Conservation (phyloP, 2,888 invertebrate genomes). For the Drosophila algonquin region DNA sequence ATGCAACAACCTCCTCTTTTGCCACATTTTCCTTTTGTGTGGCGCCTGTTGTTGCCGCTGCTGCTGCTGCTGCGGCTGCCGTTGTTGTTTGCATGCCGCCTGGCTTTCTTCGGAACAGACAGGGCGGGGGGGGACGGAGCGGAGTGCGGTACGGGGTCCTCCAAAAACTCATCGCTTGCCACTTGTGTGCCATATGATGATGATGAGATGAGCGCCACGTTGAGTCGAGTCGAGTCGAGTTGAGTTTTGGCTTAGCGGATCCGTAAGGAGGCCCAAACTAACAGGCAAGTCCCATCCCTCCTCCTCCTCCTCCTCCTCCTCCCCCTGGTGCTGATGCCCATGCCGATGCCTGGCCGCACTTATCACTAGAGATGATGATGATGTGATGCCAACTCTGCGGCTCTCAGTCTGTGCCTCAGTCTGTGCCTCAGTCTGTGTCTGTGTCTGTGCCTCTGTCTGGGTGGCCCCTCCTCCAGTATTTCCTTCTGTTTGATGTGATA, state of each 20-base stretch:
- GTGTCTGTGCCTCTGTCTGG: slow-evolving; percentile 1
- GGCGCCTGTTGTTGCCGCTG: slow-evolving; percentile 32
- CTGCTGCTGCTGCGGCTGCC: slow-evolving; percentile 7
- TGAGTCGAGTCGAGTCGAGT: slow-evolving; percentile 39
- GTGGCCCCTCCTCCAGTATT: not conserved
- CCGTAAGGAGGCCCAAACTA: slow-evolving; percentile 32
- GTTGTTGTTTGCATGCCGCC: slow-evolving; percentile 41
- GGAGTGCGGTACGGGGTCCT: slow-evolving; percentile 4
- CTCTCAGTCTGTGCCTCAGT: not conserved
- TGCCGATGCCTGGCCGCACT: slow-evolving; percentile 30
- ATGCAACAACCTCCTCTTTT: not conserved
- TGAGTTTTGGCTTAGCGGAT: slow-evolving; percentile 5
- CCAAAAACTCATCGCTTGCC: slow-evolving; percentile 51
- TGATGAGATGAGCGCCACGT: slow-evolving; percentile 50
- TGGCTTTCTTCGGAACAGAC: slow-evolving; percentile 34
- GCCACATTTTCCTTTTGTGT: slow-evolving; percentile 55
- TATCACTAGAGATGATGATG: slow-evolving; percentile 62
- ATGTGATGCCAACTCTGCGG: slow-evolving; percentile 50
- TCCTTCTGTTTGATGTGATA: slow-evolving; percentile 67
- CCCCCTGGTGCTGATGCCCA: not conserved
- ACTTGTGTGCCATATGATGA: slow-evolving; percentile 61
- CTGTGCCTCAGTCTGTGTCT: slow-evolving; percentile 1
- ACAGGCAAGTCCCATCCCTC: slow-evolving; percentile 14
- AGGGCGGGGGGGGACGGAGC: not conserved
- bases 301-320: not conserved